phyloP scores from a whole-genome alignment of 1,140 invertebrate genomes.

The Lycorma delicatula region DNA sequence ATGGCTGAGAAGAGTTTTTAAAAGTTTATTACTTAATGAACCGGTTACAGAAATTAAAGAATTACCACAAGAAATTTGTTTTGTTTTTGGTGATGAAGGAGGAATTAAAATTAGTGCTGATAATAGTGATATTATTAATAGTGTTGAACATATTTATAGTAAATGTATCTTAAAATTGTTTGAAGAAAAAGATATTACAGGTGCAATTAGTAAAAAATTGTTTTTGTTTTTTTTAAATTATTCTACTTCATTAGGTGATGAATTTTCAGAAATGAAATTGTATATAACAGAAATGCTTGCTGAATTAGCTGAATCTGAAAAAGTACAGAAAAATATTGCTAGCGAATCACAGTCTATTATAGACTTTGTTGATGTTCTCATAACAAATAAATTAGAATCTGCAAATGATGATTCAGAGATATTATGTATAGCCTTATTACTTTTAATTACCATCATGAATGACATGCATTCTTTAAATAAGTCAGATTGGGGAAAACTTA shows the following conservation, averaged over 20 bases:
- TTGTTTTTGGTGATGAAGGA: conserved; percentile 35
- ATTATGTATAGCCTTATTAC: conserved; percentile 40
- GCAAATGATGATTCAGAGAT: conserved; percentile 31
- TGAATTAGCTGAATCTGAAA: conserved; percentile 31
- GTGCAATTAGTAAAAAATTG: conserved; percentile 1
- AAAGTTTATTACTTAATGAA: conserved; percentile 31
- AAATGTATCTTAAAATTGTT: conserved; percentile 34
- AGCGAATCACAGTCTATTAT: conserved; percentile 36
- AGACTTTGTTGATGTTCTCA: conserved; percentile 35
- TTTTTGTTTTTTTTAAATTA: conserved; percentile 9
- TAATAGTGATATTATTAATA: no score
- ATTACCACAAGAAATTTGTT: conserved; percentile 32
- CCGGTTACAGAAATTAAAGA: conserved; percentile 14
- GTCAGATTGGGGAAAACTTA: conserved; percentile 36
- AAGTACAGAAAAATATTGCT: conserved; percentile 35
- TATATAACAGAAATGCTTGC: conserved; percentile 32
- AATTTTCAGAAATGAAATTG: conserved; percentile 11
- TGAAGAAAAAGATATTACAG: conserved; percentile 5
- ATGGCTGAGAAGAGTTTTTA: conserved; percentile 28
- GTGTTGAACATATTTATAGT: no score
- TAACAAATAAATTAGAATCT: conserved; percentile 17
- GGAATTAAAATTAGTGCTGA: conserved; percentile 28
- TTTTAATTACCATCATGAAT: conserved; percentile 37
- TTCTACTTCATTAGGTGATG: conserved; percentile 1
- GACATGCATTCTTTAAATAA: conserved; percentile 24